phyloP scores from a whole-genome alignment of 2,888 invertebrate species.

The Gibbula magus region DNA sequence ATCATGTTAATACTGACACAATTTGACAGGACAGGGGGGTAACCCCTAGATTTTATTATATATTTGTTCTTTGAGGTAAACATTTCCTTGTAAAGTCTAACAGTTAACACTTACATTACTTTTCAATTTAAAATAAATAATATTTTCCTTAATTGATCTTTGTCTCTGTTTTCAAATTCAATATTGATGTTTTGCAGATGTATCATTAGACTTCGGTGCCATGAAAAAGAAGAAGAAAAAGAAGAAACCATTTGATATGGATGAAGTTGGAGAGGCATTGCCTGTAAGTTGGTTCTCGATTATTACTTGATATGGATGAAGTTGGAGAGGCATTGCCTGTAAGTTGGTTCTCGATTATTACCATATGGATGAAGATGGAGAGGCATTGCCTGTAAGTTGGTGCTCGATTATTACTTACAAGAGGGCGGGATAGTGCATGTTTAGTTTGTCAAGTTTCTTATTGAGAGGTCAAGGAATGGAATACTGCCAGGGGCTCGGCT shows the following conservation, averaged over 20 bases:
- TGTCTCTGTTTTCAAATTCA: background rate
- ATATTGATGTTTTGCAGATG: slow-evolving; percentile 57
- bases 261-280: slow-evolving; percentile 87
- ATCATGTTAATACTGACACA: no score
- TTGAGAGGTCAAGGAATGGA: no score
- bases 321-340: slow-evolving; percentile 86
- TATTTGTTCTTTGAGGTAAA: background rate
- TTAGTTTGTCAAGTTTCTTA: no score
- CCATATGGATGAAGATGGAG: slow-evolving; percentile 92
- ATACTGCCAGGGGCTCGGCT: no score
- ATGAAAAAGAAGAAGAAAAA: slow-evolving; percentile 92
- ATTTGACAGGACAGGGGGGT: no score
- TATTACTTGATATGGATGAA: slow-evolving; percentile 91
- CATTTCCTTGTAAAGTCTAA: no score
- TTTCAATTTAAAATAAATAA: no score
- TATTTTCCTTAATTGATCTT: background rate
- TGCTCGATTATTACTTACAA: no score
- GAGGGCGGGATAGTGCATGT: no score
- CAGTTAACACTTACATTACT: no score
- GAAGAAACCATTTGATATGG: slow-evolving; percentile 90
- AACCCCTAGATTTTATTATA: no score
- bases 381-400: slow-evolving; percentile 81
- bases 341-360: slow-evolving; percentile 46
- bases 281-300: slow-evolving; percentile 78
- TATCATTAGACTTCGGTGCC: slow-evolving; percentile 78